These are phyloP conservation scores for Melipona beecheii DNA, from an alignment of 2,888 invertebrate genomes.

Conservation along the genomic window DNA sequence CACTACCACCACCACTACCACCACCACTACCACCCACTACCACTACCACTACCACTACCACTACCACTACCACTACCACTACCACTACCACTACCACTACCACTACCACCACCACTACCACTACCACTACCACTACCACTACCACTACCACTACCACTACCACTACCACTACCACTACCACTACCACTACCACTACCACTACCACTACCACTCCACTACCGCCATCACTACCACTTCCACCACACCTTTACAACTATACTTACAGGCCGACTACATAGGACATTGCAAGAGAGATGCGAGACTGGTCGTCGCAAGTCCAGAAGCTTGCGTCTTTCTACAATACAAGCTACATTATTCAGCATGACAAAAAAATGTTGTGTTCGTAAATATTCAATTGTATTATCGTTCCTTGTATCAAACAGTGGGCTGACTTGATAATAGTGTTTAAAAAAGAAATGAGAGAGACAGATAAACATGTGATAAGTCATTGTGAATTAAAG, in stretches of 20 bases:
- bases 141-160: conserved; percentile 71
- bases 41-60: conserved; percentile 21
- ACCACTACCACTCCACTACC: conserved; percentile 53
- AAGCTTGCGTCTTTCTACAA: conserved; percentile 75
- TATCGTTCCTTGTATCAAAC: conserved; percentile 84
- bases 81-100: conserved; percentile 70
- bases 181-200: conserved; percentile 74
- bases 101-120: conserved; percentile 20
- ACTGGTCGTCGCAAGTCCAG: conserved; percentile 73
- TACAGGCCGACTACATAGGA: conserved; percentile 72
- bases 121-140: conserved; percentile 74
- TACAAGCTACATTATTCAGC: conserved; percentile 76
- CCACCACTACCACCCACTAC: conserved; percentile 72
- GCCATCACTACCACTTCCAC: conserved; percentile 65
- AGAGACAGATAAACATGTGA: conserved; percentile 81
- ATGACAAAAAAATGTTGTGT: conserved; percentile 80
- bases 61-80: conserved; percentile 74
- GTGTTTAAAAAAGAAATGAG: conserved; percentile 71
- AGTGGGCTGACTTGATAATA: conserved; percentile 82
- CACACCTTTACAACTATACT: conserved; percentile 75
- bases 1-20: conserved; percentile 70
- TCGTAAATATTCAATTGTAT: conserved; percentile 83
- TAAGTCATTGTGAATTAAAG: conserved; percentile 82
- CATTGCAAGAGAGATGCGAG: conserved; percentile 77
- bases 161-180: conserved; percentile 73